Percentiles rank a stretch among this genome's conserved stretches.
Evolutionary conservation across 1,140 invertebrate species (phyloP).

Genomic region (Colletes latitarsis): DNA sequence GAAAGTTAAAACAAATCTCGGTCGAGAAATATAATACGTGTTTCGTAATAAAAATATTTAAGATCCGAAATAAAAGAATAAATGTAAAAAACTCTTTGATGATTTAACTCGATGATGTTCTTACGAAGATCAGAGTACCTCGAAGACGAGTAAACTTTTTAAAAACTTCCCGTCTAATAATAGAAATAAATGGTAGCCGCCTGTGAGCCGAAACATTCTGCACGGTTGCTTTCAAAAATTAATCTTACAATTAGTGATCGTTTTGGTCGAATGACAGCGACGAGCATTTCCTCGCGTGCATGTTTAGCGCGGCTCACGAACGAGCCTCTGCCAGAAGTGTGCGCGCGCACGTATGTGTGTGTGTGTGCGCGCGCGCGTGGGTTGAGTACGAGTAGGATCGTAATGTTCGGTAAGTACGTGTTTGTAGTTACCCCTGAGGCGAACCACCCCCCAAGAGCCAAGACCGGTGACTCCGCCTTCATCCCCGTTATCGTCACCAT

Average conservation of each 20-base stretch:
- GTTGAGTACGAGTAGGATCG: slow-evolving; percentile 72
- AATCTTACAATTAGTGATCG: slow-evolving; percentile 1
- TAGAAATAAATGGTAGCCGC: too few relatives aligned
- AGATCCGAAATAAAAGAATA: too few relatives aligned
- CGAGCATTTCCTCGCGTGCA: not conserved
- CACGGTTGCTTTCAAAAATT: not conserved
- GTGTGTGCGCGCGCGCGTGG: not conserved
- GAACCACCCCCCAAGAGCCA: slow-evolving; percentile 70
- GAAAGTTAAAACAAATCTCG: too few relatives aligned
- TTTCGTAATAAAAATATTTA: too few relatives aligned
- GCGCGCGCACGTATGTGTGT: not conserved
- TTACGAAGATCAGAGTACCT: too few relatives aligned
- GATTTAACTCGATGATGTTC: too few relatives aligned
- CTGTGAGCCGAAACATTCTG: too few relatives aligned
- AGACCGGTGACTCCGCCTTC: slow-evolving; percentile 70
- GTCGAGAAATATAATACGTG: too few relatives aligned
- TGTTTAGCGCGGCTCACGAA: not conserved
- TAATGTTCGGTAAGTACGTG: slow-evolving; percentile 80
- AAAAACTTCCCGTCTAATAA: too few relatives aligned
- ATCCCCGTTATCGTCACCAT: slow-evolving; percentile 56
- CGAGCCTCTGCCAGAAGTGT: slow-evolving; percentile 19
- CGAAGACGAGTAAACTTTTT: too few relatives aligned
- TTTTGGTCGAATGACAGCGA: not conserved
- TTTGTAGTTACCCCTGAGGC: slow-evolving; percentile 81
- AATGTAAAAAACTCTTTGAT: too few relatives aligned